A percentile compares a stretch with the other conserved stretches of the same genome.
Evolutionary conservation across 2,888 invertebrate genomes (phyloP).

Genomic region (Tetrapedia diversipes): DNA sequence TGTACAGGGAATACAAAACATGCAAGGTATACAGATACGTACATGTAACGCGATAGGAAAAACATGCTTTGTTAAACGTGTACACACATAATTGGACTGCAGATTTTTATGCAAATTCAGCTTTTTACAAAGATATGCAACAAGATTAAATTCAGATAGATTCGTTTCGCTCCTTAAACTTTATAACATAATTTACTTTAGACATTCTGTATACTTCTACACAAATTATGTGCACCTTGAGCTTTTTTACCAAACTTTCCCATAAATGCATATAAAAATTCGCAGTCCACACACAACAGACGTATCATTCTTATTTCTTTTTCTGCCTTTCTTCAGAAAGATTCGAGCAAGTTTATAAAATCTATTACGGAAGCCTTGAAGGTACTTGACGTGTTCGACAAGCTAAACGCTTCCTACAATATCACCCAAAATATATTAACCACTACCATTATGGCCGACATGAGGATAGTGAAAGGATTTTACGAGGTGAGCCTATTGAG

Average conservation of each 20-base stretch:
- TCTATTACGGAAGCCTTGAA: slow-evolving; percentile 61
- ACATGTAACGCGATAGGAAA: not conserved
- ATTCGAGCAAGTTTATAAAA: slow-evolving; percentile 43
- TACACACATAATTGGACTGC: too few species aligned
- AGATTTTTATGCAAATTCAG: too few species aligned
- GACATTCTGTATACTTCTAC: too few species aligned
- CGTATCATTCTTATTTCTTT: not conserved
- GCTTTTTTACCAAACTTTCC: too few species aligned
- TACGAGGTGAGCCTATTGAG: slow-evolving; percentile 56
- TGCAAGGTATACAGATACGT: slow-evolving; percentile 66
- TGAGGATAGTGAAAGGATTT: slow-evolving; percentile 61
- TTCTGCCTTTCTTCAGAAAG: slow-evolving; percentile 63
- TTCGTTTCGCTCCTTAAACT: too few species aligned
- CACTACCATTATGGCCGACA: slow-evolving; percentile 57
- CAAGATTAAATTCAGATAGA: too few species aligned
- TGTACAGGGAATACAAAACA: slow-evolving; percentile 65
- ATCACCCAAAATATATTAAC: slow-evolving; percentile 52
- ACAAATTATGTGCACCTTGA: too few species aligned
- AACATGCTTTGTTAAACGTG: not conserved
- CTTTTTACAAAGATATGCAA: too few species aligned
- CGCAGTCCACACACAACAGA: too few species aligned
- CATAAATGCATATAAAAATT: too few species aligned
- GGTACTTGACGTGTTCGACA: slow-evolving; percentile 56
- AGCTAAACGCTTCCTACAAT: slow-evolving; percentile 46
- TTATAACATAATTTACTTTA: too few species aligned